Evolutionary conservation across 1,140 invertebrate species (phyloP).

Genomic region (Magallana ariakensis): DNA sequence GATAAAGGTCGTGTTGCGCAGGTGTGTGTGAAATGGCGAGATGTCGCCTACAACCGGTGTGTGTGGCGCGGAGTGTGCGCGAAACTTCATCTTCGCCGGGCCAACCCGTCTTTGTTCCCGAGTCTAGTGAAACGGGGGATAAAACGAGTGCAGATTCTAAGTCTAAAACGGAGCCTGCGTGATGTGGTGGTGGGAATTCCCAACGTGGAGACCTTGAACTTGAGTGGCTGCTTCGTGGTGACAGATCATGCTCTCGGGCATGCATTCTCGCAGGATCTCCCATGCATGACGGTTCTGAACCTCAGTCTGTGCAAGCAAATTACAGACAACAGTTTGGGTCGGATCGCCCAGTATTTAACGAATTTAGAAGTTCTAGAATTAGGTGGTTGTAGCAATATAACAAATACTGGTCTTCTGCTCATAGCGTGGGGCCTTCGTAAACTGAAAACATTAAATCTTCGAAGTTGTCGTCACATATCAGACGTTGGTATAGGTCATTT

Average conservation of each 20-base stretch:
- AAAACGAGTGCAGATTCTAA: conserved; percentile 92
- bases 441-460: conserved; percentile 89
- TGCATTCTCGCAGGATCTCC: conserved; percentile 88
- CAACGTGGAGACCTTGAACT: conserved; percentile 91
- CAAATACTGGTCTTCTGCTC: conserved; percentile 90
- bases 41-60: conserved; percentile 91
- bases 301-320: conserved; percentile 96
- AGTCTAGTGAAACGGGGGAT: conserved; percentile 93
- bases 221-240: conserved; percentile 96
- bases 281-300: conserved; percentile 89
- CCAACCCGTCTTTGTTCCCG: conserved; percentile 90
- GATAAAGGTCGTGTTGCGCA: conserved; percentile 94
- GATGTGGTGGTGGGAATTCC: conserved; percentile 93
- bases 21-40: conserved; percentile 93
- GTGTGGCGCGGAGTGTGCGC: conserved; percentile 96
- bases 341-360: conserved; percentile 91
- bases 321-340: conserved; percentile 89
- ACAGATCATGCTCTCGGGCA: conserved; percentile 90
- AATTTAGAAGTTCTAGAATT: conserved; percentile 93
- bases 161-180: conserved; percentile 87
- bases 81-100: conserved; percentile 90
- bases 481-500: conserved; percentile 93
- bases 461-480: conserved; percentile 94
- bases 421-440: conserved; percentile 92
- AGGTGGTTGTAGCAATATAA: conserved; percentile 94